These are phyloP conservation scores for Umimayanthus chanpuru DNA, from an alignment of 92 coral and sea anemone species.

Conservation along the genomic window DNA sequence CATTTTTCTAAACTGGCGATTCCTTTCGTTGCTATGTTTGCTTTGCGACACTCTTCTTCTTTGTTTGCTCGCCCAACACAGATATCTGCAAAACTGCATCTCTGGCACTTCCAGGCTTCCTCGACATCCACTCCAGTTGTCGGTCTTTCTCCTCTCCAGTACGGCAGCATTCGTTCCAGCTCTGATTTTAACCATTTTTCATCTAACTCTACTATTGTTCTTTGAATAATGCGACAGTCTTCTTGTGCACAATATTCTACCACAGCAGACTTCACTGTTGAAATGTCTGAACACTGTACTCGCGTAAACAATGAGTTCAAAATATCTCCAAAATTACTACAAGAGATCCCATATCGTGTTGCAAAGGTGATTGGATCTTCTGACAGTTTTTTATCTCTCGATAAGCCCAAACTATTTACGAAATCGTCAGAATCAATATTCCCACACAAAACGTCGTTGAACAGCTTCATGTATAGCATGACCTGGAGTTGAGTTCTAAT, in stretches of 20 bases:
- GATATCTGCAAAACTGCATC: conserved; percentile 67
- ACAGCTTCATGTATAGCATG: conserved; percentile 59
- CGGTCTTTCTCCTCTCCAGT: conserved; percentile 65
- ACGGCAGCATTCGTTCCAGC: conserved; percentile 57
- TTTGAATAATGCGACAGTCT: conserved; percentile 42
- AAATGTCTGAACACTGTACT: conserved; percentile 36
- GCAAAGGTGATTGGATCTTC: conserved; percentile 58
- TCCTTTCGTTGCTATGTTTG: conserved; percentile 11
- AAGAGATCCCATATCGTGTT: conserved; percentile 38
- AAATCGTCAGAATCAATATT: conserved; percentile 29
- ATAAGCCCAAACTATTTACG: conserved; percentile 38
- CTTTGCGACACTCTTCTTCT: conserved; percentile 60
- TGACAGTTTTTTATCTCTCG: conserved; percentile 50
- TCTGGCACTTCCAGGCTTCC: conserved; percentile 77
- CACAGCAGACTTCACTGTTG: conserved; percentile 35
- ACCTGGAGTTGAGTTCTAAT: conserved; percentile 53
- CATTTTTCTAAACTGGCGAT: no score
- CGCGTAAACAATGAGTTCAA: conserved; percentile 45
- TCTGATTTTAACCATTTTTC: conserved; percentile 55
- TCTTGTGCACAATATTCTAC: conserved; percentile 61
- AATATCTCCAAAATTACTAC: conserved; percentile 48
- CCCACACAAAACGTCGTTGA: conserved; percentile 59
- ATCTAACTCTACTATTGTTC: conserved; percentile 45
- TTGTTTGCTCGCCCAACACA: conserved; percentile 66
- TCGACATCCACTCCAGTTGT: conserved; percentile 69